Conservation (phyloP, 1,140 invertebrate genomes). For the Hycleus cichorii region DNA sequence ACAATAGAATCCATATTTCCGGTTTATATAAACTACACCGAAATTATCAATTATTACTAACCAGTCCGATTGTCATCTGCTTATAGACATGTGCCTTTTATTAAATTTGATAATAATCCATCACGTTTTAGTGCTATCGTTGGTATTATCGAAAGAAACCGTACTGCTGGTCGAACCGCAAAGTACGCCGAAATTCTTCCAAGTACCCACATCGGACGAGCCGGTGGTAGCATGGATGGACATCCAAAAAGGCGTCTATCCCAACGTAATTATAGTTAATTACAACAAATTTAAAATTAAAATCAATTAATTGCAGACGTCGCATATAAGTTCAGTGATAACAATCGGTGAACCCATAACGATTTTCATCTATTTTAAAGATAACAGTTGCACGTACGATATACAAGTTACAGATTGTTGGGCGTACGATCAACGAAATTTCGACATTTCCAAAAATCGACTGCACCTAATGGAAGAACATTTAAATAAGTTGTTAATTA, state of each 20-base stretch:
- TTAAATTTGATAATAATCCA: too few relatives aligned
- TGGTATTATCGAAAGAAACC: too few relatives aligned
- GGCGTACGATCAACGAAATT: conserved; percentile 61
- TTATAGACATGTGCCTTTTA: too few relatives aligned
- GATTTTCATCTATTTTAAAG: conserved; percentile 61
- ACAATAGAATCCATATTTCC: too few relatives aligned
- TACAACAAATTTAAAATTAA: not conserved
- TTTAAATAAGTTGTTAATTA: conserved; percentile 1
- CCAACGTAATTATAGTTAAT: conserved; percentile 47
- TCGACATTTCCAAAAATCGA: conserved; percentile 47
- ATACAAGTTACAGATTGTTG: conserved; percentile 64
- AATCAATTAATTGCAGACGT: conserved; percentile 41
- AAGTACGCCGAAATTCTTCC: not conserved
- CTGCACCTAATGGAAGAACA: conserved; percentile 15
- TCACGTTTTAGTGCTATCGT: too few relatives aligned
- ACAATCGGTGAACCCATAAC: conserved; percentile 65
- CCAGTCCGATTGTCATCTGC: too few relatives aligned
- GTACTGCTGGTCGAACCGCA: too few relatives aligned
- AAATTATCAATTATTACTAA: too few relatives aligned
- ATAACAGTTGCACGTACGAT: conserved; percentile 56
- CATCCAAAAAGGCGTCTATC: conserved; percentile 60
- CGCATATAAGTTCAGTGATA: conserved; percentile 53
- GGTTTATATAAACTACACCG: too few relatives aligned
- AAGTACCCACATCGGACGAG: conserved; percentile 46
- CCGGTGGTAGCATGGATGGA: conserved; percentile 71